Evolutionary conservation across 92 coral and sea anemone species (phyloP), one percentile per base, ranked within the genome.

Genomic region (Blastomussa wellsi): DNA sequence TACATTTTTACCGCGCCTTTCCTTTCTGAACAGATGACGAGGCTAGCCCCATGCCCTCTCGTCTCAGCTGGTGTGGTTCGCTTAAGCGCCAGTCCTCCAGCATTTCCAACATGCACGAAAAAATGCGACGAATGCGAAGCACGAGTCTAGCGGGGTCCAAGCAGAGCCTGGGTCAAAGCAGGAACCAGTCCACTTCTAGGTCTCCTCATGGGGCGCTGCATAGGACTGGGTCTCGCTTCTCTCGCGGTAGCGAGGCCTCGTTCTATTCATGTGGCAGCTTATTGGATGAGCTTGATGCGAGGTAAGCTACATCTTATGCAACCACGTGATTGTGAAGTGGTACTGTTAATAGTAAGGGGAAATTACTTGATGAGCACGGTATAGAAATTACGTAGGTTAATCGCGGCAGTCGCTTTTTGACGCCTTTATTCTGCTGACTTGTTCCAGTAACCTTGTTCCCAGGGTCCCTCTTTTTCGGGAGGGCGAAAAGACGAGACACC

Each of bases 251-350:
- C 70, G 98, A 95, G 74, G 95, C 89, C 12, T 97, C 99, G 52
- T 97, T 97, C 88, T 97, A 97, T 86, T 97, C 99, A 15, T 97
- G 99, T 89, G 95, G 97, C 20, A 97, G 99, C 90, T 86, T 92
- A 57, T 86, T 94, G 83, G 95, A 94, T 86, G 98, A 92, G 47
- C 35, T 86, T 44, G 94, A 84, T 44, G 73, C 83, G 64, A 87
- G 69, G 80, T 89, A 87, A 66, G 85, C 16, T 60, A 33, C 74
- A 68, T 26, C 86, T 84, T 81, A 33, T 76, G 57, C 75, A 47
- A 22, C 68, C 16, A 67, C 60, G 29, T 66, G 42, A 44, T 29
- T 57, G 14, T 57, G 10, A 55, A 55, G 62, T n/a, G n/a, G n/a
- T n/a, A n/a, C n/a, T n/a, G n/a, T n/a, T n/a, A n/a, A n/a, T n/a